Evolutionary conservation across 2,113 vertebrate genomes (phyloP).

Genomic region (Eonycteris spelaea): DNA sequence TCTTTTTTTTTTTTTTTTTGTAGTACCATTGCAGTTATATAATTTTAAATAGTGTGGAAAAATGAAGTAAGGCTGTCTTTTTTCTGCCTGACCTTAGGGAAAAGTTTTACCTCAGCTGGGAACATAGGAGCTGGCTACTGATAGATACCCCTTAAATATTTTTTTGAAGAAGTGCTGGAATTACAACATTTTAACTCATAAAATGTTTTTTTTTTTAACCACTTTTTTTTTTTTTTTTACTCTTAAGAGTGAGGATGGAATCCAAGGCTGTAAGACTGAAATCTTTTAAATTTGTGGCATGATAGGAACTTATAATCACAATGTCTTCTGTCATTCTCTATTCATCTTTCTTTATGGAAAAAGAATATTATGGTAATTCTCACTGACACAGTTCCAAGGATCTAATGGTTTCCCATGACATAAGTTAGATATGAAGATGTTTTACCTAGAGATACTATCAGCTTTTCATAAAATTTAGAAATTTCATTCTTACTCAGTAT

Average conservation of each 20-base stretch:
- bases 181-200: not conserved
- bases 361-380: conserved; percentile 48
- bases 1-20: not conserved
- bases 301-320: conserved; percentile 28
- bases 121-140: not conserved
- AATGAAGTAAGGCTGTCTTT: not conserved
- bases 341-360: conserved; percentile 50
- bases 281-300: conserved; percentile 35
- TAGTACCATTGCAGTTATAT: not conserved
- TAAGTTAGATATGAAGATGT: conserved; percentile 21
- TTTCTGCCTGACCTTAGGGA: not conserved
- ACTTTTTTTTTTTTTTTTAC: not conserved
- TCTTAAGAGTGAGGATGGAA: not conserved
- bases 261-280: not conserved
- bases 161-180: conserved; percentile 30
- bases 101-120: not conserved
- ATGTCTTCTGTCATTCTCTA: conserved; percentile 34
- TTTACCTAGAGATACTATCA: conserved; percentile 46
- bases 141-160: not conserved
- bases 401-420: conserved; percentile 23
- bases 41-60: not conserved
- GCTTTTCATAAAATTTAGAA: conserved; percentile 38
- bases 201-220: not conserved
- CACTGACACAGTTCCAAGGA: conserved; percentile 33
- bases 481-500: not conserved